Percentiles rank a stretch among this genome's conserved stretches.
These are phyloP conservation scores for Miniopterus natalensis DNA, from an alignment of 2,113 vertebrate species.

Conservation along the genomic window DNA sequence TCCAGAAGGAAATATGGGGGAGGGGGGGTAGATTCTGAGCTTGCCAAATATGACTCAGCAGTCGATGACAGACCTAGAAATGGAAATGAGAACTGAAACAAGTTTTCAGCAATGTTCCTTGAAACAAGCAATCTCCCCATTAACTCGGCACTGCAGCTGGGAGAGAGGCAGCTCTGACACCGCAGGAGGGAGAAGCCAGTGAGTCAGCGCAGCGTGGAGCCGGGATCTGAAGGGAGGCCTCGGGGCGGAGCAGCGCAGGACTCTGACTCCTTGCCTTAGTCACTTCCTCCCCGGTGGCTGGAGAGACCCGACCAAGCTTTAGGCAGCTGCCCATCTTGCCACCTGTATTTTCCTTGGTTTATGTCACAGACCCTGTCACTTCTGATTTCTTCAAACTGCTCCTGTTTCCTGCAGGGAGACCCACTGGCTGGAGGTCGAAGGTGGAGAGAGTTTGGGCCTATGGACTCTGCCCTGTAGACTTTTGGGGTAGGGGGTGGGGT, in stretches of 20 bases:
- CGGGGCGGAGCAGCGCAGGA: background rate
- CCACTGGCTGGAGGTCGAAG: background rate
- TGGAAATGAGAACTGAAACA: constrained; percentile 54
- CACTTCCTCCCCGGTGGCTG: constrained; percentile 60
- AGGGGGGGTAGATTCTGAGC: constrained; percentile 46
- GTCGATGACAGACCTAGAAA: constrained; percentile 61
- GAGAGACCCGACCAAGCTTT: background rate
- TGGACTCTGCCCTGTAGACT: background rate
- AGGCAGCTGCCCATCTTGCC: background rate
- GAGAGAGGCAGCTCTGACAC: background rate
- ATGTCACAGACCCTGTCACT: background rate
- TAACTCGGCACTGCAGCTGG: background rate
- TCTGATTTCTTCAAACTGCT: constrained; percentile 37
- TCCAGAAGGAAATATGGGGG: constrained; percentile 8
- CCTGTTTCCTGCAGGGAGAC: constrained; percentile 22
- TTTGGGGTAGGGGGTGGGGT: fast-evolving
- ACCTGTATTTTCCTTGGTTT: background rate
- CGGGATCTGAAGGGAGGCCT: background rate
- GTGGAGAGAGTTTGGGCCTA: background rate
- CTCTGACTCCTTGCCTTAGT: constrained; percentile 29
- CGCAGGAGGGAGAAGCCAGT: background rate
- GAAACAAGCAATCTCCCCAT: background rate
- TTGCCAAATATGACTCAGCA: constrained; percentile 76
- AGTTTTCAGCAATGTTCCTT: constrained; percentile 54
- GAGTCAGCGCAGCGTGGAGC: constrained; percentile 20